Base-by-base conservation (phyloP, 2,113 vertebrate genomes). In the Periophthalmus modestus region DNA sequence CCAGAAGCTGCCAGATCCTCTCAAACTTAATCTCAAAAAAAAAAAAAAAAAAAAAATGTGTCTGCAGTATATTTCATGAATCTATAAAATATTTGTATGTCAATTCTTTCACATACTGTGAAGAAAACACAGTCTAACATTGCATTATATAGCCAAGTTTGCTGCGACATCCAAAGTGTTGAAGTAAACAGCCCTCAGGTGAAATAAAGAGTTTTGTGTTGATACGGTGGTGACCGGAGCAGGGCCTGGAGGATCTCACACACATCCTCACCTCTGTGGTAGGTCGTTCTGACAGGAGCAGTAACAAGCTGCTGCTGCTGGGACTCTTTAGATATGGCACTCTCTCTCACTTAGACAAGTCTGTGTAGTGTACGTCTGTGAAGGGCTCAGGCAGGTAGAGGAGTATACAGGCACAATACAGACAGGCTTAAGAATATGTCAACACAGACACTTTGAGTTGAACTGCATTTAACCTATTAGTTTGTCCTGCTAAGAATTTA, bases 211-310 rank as follows among this genome's bases (percentile, higher is more conserved):
- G 52, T 10, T 9, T 21, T 55, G 52, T 55, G 52, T 55, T 55
- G 52, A 55, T 21, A 82, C 73, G 63, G 72, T 43, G 65, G 71
- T 67, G 82, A 85, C 82, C 75, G 46, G 71, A 72, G 78, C 82
- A 73, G 67, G 77, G 82, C 88, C 88, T 85, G 74, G 77, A 83
- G 86, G 89, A 90, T 89, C 90, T 88, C 84, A 86, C 83, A 90
- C 84, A 88, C 84, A 86, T 83, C 84, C 84, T 87, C 84, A 84
- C 88, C 88, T 90, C 89, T 63, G 91, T 14, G 87, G 89, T 89
- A 83, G 91, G 89, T 91, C 89, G 87, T 77, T 84, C 74, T 89
- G 89, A 91, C 87, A 91, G 88, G 77, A 83, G 76, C 68, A 50
- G 82, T 87, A 90, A 89, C 81, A 86, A 85, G 82, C 85, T 85